Conservation (phyloP, 1,140 invertebrate genomes). For the Elymnias hypermnestra region DNA sequence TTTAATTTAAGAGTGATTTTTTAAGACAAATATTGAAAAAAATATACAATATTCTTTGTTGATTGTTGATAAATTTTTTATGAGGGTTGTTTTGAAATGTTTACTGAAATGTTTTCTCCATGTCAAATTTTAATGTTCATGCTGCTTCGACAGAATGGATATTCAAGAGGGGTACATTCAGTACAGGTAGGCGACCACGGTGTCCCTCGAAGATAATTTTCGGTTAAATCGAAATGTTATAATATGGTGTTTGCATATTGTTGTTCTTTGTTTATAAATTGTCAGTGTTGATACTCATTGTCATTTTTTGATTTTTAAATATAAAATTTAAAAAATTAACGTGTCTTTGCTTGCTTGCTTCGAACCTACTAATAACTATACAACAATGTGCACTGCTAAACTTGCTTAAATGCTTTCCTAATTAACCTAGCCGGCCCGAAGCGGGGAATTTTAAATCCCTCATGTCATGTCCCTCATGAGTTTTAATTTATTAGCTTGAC, state of each 20-base stretch:
- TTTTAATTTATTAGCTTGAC: too few species aligned
- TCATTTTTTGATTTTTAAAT: conserved; percentile 51
- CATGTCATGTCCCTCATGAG: too few species aligned
- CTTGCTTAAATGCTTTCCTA: too few species aligned
- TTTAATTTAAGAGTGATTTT: conserved; percentile 11
- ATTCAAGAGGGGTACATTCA: conserved; percentile 62
- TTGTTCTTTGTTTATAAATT: conserved; percentile 54
- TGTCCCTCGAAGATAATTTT: conserved; percentile 6
- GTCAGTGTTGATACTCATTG: conserved; percentile 48
- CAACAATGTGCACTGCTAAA: neutral
- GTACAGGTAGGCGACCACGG: conserved; percentile 51
- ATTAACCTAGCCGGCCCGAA: too few species aligned
- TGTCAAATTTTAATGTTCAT: conserved; percentile 47
- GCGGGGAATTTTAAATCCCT: too few species aligned
- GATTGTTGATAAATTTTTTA: conserved; percentile 46
- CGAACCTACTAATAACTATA: conserved; percentile 24
- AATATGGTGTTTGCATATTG: conserved; percentile 32
- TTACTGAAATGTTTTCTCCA: conserved; percentile 45
- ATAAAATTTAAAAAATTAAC: conserved; percentile 44
- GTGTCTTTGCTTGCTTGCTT: conserved; percentile 52
- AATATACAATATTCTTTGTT: conserved; percentile 47
- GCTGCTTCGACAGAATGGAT: conserved; percentile 65
- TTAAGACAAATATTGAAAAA: conserved; percentile 21
- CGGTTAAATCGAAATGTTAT: conserved; percentile 21
- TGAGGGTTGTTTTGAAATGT: conserved; percentile 42